These are phyloP conservation scores for Ganaspis sp. DNA, from an alignment of 1,140 invertebrate genomes.

Conservation along the genomic window DNA sequence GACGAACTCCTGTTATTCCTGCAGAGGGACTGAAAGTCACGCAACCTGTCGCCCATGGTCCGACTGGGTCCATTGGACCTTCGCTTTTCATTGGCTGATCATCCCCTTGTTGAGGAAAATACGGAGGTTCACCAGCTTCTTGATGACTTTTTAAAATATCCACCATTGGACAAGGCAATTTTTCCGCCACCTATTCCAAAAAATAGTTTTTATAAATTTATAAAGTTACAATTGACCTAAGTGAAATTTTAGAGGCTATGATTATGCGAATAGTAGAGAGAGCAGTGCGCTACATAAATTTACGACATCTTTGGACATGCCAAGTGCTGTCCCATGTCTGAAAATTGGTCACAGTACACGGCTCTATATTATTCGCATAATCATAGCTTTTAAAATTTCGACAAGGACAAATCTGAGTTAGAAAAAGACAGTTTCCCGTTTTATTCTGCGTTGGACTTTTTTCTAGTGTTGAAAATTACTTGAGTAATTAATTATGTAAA, in stretches of 20 bases:
- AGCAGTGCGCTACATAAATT: too few relatives aligned
- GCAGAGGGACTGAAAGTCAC: slow-evolving; percentile 82
- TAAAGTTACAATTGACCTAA: not conserved
- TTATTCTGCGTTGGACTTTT: too few relatives aligned
- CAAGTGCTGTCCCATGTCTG: too few relatives aligned
- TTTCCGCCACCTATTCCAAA: slow-evolving; percentile 16
- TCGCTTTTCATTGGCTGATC: slow-evolving; percentile 70
- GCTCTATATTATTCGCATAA: too few relatives aligned
- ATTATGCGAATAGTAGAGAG: too few relatives aligned
- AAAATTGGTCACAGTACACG: too few relatives aligned
- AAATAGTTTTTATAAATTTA: not conserved
- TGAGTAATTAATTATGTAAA: slow-evolving; percentile 7
- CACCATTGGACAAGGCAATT: slow-evolving; percentile 35
- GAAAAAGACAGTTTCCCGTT: too few relatives aligned
- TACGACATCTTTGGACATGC: too few relatives aligned
- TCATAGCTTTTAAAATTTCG: too few relatives aligned
- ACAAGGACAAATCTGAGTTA: too few relatives aligned
- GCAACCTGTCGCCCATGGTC: slow-evolving; percentile 83
- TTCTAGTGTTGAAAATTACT: too few relatives aligned
- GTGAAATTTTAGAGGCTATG: too few relatives aligned
- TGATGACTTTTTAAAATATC: slow-evolving; percentile 35
- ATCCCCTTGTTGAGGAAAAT: slow-evolving; percentile 78
- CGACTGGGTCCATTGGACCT: slow-evolving; percentile 75
- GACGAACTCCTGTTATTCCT: slow-evolving; percentile 82
- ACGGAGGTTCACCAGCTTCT: slow-evolving; percentile 66